Evolutionary conservation across 1,140 invertebrate genomes (phyloP).

Genomic region (Diabrotica virgifera): DNA sequence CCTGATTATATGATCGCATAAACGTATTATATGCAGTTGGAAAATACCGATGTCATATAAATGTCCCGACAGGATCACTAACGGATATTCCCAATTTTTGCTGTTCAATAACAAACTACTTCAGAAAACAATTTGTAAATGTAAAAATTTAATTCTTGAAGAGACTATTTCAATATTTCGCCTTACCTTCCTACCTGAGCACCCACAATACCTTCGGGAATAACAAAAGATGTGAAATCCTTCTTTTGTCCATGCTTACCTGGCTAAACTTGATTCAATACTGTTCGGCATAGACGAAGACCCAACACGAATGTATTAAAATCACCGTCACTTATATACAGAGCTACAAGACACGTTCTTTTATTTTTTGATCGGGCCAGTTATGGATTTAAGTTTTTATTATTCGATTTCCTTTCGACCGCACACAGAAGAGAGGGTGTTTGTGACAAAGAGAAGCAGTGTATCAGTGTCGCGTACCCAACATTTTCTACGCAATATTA

Average conservation of each 20-base stretch:
- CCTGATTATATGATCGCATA: no score
- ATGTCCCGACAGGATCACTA: no score
- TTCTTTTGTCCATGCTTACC: slow-evolving; percentile 30
- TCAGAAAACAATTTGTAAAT: background rate
- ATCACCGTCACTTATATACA: slow-evolving; percentile 24
- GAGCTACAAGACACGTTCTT: slow-evolving; percentile 21
- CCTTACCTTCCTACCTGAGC: slow-evolving; percentile 22
- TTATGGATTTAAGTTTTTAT: slow-evolving; percentile 30
- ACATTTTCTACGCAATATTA: background rate
- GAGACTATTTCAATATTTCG: slow-evolving; percentile 16
- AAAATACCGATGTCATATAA: no score
- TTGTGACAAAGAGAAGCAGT: slow-evolving; percentile 9
- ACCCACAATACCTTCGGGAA: slow-evolving; percentile 28
- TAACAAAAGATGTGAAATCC: slow-evolving; percentile 34
- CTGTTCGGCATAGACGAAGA: slow-evolving; percentile 19
- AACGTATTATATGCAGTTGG: no score
- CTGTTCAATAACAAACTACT: no score
- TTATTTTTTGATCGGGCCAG: slow-evolving; percentile 29
- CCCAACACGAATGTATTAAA: slow-evolving; percentile 30
- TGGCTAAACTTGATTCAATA: slow-evolving; percentile 30
- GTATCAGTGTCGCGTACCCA: slow-evolving; percentile 7
- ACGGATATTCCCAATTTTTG: no score
- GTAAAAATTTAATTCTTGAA: background rate
- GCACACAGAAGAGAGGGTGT: slow-evolving; percentile 19
- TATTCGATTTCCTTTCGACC: slow-evolving; percentile 22